Evolutionary conservation across 2,888 invertebrate genomes (phyloP).

Genomic region (Drosophila histrio): DNA sequence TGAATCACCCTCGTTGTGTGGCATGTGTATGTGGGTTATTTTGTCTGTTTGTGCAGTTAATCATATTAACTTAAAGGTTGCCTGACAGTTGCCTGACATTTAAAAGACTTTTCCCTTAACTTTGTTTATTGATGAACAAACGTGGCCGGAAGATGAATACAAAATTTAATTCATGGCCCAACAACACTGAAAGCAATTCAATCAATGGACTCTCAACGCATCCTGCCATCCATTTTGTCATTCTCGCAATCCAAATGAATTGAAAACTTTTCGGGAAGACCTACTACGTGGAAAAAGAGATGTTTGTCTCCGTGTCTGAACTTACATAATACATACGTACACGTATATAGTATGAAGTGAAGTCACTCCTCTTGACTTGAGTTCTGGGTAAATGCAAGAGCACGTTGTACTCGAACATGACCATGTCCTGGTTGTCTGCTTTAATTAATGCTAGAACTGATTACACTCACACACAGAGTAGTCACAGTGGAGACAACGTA

Average conservation of each 20-base stretch:
- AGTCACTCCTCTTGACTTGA: conserved; percentile 22
- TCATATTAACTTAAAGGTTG: conserved; percentile 67
- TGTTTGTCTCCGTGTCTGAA: background rate
- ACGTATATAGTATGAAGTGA: conserved; percentile 24
- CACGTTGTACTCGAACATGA: conserved; percentile 48
- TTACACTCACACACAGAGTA: conserved; percentile 45
- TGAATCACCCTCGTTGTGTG: conserved; percentile 17
- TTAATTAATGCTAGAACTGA: conserved; percentile 73
- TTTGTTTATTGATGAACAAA: conserved; percentile 58
- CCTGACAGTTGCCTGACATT: conserved; percentile 58
- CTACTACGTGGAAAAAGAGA: conserved; percentile 17
- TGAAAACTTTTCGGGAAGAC: conserved; percentile 38
- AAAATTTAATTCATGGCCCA: conserved; percentile 51
- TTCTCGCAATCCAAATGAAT: conserved; percentile 52
- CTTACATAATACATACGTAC: too few species aligned
- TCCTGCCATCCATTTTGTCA: conserved; percentile 11
- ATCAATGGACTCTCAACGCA: conserved; percentile 20
- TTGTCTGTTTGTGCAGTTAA: conserved; percentile 56
- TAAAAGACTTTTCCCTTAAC: conserved; percentile 35
- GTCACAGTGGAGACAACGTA: background rate
- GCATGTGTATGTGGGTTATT: conserved; percentile 37
- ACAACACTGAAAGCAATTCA: conserved; percentile 25
- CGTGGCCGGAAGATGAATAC: conserved; percentile 33
- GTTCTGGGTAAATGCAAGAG: conserved; percentile 35
- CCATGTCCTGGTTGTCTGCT: conserved; percentile 48